These are phyloP conservation scores for Teinopalpus imperialis DNA, from an alignment of 2,888 invertebrate species.

Conservation along the genomic window DNA sequence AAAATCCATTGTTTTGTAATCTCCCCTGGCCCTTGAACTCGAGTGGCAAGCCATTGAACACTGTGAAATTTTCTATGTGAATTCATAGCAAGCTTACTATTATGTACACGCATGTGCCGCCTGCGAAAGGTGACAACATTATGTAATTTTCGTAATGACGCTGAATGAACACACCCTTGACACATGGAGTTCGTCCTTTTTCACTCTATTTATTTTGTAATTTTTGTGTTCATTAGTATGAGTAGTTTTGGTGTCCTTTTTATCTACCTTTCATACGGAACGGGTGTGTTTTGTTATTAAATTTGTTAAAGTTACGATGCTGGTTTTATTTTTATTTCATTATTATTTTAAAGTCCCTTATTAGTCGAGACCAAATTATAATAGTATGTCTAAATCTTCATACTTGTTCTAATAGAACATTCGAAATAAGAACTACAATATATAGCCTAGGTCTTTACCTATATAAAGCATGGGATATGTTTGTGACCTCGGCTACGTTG, in stretches of 20 bases:
- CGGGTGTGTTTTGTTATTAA: no score
- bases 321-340: no score
- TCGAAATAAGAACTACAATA: no score
- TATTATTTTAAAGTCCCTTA: no score
- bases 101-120: conserved; percentile 46
- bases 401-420: no score
- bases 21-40: conserved; percentile 63
- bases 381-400: no score
- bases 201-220: conserved; percentile 30
- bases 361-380: no score
- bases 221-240: conserved; percentile 21
- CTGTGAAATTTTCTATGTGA: conserved; percentile 52
- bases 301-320: no score
- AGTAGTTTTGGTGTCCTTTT: neutral
- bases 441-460: no score
- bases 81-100: conserved; percentile 44
- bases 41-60: conserved; percentile 60
- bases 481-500: no score
- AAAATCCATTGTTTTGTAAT: conserved; percentile 79
- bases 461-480: no score
- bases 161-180: conserved; percentile 39
- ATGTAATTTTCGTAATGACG: conserved; percentile 61
- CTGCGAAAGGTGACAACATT: conserved; percentile 55
- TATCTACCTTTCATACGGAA: no score
- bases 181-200: conserved; percentile 26